Evolutionary conservation across 2,797 vertebrate species (phyloP).

Genomic region (Pampus argenteus): DNA sequence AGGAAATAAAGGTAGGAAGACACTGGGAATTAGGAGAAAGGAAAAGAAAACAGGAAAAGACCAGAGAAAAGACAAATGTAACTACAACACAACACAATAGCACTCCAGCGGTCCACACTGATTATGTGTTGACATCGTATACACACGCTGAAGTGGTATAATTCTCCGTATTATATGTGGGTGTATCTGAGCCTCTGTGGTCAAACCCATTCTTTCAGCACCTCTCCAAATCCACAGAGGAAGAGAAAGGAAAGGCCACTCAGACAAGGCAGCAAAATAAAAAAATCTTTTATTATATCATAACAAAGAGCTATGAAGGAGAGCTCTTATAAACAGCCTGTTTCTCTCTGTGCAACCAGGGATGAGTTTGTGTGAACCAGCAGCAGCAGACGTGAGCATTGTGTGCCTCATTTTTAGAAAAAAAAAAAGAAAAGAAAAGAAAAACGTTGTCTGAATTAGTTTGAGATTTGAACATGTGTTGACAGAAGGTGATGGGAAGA

Average conservation of each 20-base stretch:
- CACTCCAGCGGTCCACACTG: background rate
- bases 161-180: background rate
- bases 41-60: too few relatives aligned
- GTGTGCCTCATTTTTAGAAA: constrained; percentile 20
- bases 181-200: background rate
- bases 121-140: background rate
- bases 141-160: background rate
- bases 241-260: background rate
- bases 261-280: constrained; percentile 5
- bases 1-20: too few relatives aligned
- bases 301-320: constrained; percentile 28
- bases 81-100: too few relatives aligned
- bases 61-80: too few relatives aligned
- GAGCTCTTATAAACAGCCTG: constrained; percentile 24
- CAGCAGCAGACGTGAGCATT: too few relatives aligned
- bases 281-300: constrained; percentile 15
- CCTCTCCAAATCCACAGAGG: constrained; percentile 4
- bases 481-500: constrained; percentile 23
- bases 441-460: constrained; percentile 36
- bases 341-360: background rate
- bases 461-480: background rate
- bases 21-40: background rate
- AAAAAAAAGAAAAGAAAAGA: background rate
- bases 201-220: background rate
- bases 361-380: background rate